A percentile compares a stretch with the other conserved stretches of the same genome.
Evolutionary conservation across 2,797 vertebrate genomes (phyloP).

Genomic region (Sylvia borin): DNA sequence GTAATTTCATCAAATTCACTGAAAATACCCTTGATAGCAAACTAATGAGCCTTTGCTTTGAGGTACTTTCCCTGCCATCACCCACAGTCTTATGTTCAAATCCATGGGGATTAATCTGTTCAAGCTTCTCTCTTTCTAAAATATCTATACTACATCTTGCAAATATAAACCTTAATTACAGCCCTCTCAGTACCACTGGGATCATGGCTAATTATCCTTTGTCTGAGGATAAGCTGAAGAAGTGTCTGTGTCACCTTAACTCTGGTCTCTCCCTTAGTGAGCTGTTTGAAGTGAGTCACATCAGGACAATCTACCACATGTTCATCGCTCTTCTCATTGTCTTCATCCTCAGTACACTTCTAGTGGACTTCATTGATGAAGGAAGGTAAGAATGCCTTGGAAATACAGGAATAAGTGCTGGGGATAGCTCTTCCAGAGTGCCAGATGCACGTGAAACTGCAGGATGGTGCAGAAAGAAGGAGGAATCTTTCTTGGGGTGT

Average conservation of each 20-base stretch:
- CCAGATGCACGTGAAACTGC: not conserved
- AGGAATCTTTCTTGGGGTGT: not conserved
- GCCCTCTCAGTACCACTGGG: not conserved
- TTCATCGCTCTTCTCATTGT: constrained; percentile 96
- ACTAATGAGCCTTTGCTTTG: not conserved
- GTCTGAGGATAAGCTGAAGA: not conserved
- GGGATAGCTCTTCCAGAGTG: not conserved
- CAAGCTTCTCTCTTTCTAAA: not conserved
- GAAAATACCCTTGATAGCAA: not conserved
- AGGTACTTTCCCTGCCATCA: not conserved
- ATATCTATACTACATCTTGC: not conserved
- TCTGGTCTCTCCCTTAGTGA: constrained; percentile 78
- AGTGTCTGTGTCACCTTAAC: not conserved
- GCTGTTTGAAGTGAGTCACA: constrained; percentile 97
- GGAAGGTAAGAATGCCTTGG: constrained; percentile 84
- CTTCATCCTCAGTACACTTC: constrained; percentile 93
- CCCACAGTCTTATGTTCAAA: not conserved
- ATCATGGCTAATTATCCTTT: not conserved
- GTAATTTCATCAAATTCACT: not conserved
- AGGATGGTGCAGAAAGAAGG: not conserved
- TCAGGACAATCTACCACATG: constrained; percentile 98
- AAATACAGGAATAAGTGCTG: not conserved
- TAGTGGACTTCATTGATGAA: constrained; percentile 95
- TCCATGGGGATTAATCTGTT: not conserved
- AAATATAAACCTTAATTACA: not conserved